phyloP scores from a whole-genome alignment of 2,113 vertebrate species.

The Suncus etruscus region DNA sequence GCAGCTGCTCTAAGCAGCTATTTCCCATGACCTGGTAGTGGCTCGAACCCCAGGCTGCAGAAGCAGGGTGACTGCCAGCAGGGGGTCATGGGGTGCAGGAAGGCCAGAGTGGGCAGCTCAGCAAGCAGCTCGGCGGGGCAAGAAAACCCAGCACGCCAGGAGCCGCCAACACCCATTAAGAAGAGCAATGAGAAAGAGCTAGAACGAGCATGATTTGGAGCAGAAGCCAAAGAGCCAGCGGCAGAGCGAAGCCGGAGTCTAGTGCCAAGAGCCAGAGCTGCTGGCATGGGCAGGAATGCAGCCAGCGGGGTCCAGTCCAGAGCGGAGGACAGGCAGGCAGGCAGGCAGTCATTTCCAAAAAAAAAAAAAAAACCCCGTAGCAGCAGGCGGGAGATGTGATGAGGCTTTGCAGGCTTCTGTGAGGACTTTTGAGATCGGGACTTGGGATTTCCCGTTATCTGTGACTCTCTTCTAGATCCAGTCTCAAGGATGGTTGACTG shows the following conservation, averaged over 20 bases:
- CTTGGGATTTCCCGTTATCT: neutral
- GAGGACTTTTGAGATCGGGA: neutral
- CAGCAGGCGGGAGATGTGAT: neutral
- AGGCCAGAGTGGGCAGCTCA: neutral
- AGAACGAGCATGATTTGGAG: constrained; percentile 24
- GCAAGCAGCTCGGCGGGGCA: neutral
- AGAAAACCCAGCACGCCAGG: constrained; percentile 10
- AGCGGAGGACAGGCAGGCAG: neutral
- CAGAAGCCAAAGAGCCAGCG: constrained; percentile 39
- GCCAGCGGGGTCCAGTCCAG: neutral
- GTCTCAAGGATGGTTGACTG: neutral
- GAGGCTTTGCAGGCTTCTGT: constrained; percentile 7
- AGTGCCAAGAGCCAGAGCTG: constrained; percentile 27
- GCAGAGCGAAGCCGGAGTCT: neutral
- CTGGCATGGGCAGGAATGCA: neutral
- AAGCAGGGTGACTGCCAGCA: neutral
- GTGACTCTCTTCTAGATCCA: neutral
- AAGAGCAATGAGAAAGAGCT: constrained; percentile 59
- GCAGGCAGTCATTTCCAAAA: constrained; percentile 27
- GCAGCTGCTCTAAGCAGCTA: neutral
- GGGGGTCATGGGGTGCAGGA: neutral
- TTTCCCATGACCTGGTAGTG: neutral
- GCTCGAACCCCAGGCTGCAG: neutral
- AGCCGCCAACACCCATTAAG: constrained; percentile 60
- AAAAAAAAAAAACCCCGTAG: neutral